These are phyloP conservation scores for Augochlorella aurata DNA, from an alignment of 2,888 invertebrate species.

Conservation along the genomic window DNA sequence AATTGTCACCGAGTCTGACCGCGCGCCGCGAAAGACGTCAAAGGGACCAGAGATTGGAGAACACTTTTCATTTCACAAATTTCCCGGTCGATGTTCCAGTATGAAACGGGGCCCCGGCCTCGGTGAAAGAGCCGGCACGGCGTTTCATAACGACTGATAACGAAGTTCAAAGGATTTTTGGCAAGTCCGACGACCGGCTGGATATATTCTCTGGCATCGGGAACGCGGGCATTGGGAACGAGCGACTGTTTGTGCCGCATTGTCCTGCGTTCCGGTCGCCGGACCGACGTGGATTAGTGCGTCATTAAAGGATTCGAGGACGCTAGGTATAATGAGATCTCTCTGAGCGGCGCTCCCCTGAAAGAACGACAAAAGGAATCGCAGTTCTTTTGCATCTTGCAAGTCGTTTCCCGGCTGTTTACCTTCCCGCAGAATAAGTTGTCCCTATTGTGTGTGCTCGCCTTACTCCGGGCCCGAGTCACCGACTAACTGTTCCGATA, in stretches of 20 bases:
- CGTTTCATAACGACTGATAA: slow-evolving; percentile 47
- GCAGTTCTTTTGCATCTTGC: slow-evolving; percentile 13
- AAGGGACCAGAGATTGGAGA: slow-evolving; percentile 21
- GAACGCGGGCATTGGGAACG: slow-evolving; percentile 34
- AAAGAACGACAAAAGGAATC: slow-evolving; percentile 32
- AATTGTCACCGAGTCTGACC: slow-evolving; percentile 14
- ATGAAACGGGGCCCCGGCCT: slow-evolving; percentile 22
- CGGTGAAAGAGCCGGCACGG: not conserved
- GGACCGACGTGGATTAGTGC: slow-evolving; percentile 24
- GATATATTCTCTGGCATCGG: slow-evolving; percentile 13
- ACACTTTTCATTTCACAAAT: slow-evolving; percentile 30
- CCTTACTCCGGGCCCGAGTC: not conserved
- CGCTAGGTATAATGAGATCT: slow-evolving; percentile 37
- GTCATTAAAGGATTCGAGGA: slow-evolving; percentile 49
- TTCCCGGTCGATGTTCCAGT: slow-evolving; percentile 48
- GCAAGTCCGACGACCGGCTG: slow-evolving; percentile 35
- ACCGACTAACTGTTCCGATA: not conserved
- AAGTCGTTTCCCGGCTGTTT: slow-evolving; percentile 19
- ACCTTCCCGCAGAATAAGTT: slow-evolving; percentile 16
- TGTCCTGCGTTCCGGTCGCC: slow-evolving; percentile 35
- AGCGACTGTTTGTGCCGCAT: slow-evolving; percentile 48
- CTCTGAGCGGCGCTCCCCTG: not conserved
- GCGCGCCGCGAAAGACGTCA: slow-evolving; percentile 18
- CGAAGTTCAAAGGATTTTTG: slow-evolving; percentile 60
- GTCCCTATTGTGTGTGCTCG: not conserved